phyloP scores from a whole-genome alignment of 2,888 invertebrate genomes.

The Orchesellides sinensis region DNA sequence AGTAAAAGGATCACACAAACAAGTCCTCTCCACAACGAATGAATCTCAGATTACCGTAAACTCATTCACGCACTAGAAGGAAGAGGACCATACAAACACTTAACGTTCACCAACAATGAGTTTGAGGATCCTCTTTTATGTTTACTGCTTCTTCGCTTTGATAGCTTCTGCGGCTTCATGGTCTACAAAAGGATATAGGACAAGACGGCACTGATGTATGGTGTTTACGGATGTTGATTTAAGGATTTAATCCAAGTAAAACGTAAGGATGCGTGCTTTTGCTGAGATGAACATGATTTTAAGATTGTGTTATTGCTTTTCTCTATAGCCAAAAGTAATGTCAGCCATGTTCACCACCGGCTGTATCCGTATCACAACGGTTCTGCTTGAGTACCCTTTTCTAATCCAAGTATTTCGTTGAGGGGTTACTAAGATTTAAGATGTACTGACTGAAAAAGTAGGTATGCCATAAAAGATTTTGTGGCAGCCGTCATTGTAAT shows the following conservation, averaged over 20 bases:
- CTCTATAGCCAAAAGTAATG: neutral
- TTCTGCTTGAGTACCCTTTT: neutral
- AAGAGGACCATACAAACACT: neutral
- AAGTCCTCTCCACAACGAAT: neutral
- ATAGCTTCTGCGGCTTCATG: neutral
- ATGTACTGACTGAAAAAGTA: too few relatives aligned
- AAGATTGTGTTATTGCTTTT: neutral
- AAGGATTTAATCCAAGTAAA: too few relatives aligned
- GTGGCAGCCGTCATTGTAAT: too few relatives aligned
- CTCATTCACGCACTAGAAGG: neutral
- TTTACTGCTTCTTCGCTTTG: neutral
- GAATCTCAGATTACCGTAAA: neutral
- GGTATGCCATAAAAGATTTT: too few relatives aligned
- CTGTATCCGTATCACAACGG: neutral
- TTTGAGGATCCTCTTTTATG: neutral
- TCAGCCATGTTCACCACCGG: neutral
- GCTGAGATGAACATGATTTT: neutral
- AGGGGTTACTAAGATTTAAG: too few relatives aligned
- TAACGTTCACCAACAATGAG: too few relatives aligned
- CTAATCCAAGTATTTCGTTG: too few relatives aligned
- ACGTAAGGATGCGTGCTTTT: neutral
- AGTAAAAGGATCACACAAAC: neutral
- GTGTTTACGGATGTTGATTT: too few relatives aligned
- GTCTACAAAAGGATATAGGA: slow-evolving; percentile 1
- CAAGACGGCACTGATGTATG: neutral